Evolutionary conservation across 2,797 vertebrate genomes (phyloP).

Genomic region (Bucorvus abyssinicus): DNA sequence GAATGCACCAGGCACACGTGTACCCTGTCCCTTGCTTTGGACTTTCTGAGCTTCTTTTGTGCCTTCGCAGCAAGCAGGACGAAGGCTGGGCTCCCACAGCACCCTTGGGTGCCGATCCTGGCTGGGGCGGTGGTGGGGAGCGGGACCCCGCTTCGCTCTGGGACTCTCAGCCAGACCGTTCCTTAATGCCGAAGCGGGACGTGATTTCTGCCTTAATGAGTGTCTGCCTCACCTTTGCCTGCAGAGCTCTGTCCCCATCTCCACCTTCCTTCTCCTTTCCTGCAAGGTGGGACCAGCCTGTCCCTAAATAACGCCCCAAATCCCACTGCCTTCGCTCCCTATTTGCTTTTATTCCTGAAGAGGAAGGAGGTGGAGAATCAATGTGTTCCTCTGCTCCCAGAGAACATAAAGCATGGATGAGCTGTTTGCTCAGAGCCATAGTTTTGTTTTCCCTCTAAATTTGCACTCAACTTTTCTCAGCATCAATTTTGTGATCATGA

Average conservation of each 20-base stretch:
- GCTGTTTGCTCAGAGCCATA: not conserved
- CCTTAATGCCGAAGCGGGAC: fast-evolving
- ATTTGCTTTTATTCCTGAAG: not conserved
- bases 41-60: not conserved
- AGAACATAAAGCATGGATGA: not conserved
- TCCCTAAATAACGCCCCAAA: not conserved
- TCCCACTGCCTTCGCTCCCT: not conserved
- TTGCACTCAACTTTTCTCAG: not conserved
- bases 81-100: not conserved
- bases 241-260: not conserved
- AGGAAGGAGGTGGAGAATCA: not conserved
- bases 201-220: not conserved
- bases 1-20: fast-evolving
- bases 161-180: not conserved
- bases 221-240: not conserved
- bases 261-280: not conserved
- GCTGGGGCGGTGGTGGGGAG: not conserved
- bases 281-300: not conserved
- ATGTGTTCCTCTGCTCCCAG: not conserved
- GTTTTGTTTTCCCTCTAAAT: not conserved
- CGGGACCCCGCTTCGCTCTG: fast-evolving
- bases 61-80: fast-evolving
- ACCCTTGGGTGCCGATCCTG: not conserved
- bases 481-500: not conserved
- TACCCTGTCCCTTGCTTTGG: not conserved